Conservation (phyloP, 2,888 invertebrate species). For the Orthosia cruda region DNA sequence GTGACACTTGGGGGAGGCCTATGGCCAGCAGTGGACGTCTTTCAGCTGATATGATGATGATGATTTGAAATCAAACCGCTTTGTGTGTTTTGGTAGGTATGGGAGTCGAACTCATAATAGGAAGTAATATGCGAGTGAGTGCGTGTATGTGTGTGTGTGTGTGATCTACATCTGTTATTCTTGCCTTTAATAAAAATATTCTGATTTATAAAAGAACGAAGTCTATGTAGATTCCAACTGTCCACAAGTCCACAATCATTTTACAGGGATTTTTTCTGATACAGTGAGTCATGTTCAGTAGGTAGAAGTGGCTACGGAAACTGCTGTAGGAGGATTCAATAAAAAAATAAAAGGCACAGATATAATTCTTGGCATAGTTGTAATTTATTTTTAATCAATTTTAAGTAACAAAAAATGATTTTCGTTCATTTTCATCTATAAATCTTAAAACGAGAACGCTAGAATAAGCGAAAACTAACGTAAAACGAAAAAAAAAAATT, state of each 20-base stretch:
- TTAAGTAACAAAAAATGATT: slow-evolving; percentile 90
- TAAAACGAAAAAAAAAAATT: slow-evolving; percentile 87
- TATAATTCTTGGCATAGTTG: slow-evolving; percentile 90
- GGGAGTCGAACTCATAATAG: slow-evolving; percentile 14
- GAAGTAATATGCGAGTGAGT: no score
- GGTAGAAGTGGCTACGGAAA: neutral
- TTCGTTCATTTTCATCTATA: slow-evolving; percentile 88
- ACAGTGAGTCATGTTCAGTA: neutral
- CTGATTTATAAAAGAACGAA: no score
- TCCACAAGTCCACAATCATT: neutral
- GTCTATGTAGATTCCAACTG: no score
- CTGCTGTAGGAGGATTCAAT: slow-evolving; percentile 2
- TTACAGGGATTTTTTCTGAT: neutral
- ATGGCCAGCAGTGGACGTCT: no score
- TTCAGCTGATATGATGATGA: no score
- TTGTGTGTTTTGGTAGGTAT: neutral
- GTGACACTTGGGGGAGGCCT: no score
- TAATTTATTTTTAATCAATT: slow-evolving; percentile 91
- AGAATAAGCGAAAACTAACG: slow-evolving; percentile 88
- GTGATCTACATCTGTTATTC: no score
- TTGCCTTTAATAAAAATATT: no score
- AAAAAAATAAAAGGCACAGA: slow-evolving; percentile 81
- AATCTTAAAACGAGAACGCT: slow-evolving; percentile 89
- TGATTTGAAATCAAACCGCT: neutral
- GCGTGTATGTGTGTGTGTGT: no score